Base-by-base conservation (phyloP, 2,113 vertebrate genomes). In the Phalacrocorax pelagicus region DNA sequence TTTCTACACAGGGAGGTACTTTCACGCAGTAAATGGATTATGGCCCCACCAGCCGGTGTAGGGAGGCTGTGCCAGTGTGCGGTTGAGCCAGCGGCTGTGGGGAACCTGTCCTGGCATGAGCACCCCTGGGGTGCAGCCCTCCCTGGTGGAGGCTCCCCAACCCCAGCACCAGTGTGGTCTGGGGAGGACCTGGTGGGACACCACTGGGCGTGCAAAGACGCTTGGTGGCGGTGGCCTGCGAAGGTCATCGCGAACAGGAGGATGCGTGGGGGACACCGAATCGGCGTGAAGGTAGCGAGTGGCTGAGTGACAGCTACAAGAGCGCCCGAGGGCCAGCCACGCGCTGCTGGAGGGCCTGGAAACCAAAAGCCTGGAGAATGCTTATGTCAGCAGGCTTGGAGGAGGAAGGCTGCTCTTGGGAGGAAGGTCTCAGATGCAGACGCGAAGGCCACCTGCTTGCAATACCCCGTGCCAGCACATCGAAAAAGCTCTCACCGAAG, bases 11-110 rank as follows among this genome's bases (percentile, higher is more conserved):
- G 71, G 78, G 58, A 58, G 30, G 42, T 49, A 36, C 71, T 89
- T 92, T 58, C 58, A 47, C 2, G 9, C 47, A 42, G 18, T 29
- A 75, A 62, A 42, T 71, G 77, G 85, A 49, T 71, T 51, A 19
- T 9, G 22, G 46, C 17, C 74, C 22, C 23, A 6, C 46, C 9
- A 52, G 40, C 29, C 0, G 1, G 5, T 6, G 10, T 6, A n/a
- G 40, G 65, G 29, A 34, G 15, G 49, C 52, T 12, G 27, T 0
- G 21, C 51, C 29, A 1, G n/a, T 1, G 5, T 0, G 2, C 0
- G 4, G 0, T 13, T 7, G 93, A 78, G 22, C 30, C 6, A 13
- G 44, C 0, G 2, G n/a, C 46, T 55, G 46, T 1, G 4, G 15
- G 78, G 40, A 78, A n/a, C 61, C 49, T 15, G 36, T 77, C 74